A percentile compares a stretch with the other conserved stretches of the same genome.
Evolutionary conservation across 2,888 invertebrate genomes (phyloP).

Genomic region (Nemotelus nigrinus): DNA sequence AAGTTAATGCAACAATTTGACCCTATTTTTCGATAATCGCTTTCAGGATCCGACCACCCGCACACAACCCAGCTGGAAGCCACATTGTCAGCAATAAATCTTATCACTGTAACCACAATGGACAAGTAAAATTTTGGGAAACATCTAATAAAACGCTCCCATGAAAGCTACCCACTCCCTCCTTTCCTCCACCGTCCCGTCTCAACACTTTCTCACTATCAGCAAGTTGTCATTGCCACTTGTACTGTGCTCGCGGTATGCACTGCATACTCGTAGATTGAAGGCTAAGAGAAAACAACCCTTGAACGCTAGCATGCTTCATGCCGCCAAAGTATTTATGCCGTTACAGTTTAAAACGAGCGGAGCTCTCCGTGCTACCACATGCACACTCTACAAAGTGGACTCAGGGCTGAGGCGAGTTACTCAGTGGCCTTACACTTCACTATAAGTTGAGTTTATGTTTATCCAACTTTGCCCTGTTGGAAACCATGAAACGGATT

Average conservation of each 20-base stretch:
- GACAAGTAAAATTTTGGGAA: constrained; percentile 42
- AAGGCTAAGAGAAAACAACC: constrained; percentile 26
- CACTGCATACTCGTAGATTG: background rate
- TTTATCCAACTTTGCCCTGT: constrained; percentile 39
- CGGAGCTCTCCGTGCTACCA: constrained; percentile 12
- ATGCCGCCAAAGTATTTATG: constrained; percentile 32
- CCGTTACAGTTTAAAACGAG: constrained; percentile 32
- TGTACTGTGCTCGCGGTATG: background rate
- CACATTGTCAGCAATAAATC: constrained; percentile 46
- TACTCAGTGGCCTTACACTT: constrained; percentile 33
- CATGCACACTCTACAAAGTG: constrained; percentile 6
- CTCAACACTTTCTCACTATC: background rate
- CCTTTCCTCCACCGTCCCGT: background rate
- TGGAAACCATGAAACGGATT: constrained; percentile 18
- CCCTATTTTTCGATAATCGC: constrained; percentile 44
- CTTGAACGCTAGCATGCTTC: constrained; percentile 26
- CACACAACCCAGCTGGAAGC: constrained; percentile 39
- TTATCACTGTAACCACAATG: constrained; percentile 44
- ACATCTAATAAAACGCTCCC: constrained; percentile 37
- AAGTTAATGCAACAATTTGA: constrained; percentile 43
- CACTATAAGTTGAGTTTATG: constrained; percentile 40
- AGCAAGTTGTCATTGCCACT: constrained; percentile 7
- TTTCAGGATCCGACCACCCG: constrained; percentile 31
- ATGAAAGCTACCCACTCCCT: constrained; percentile 16
- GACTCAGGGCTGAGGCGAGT: constrained; percentile 11